A percentile compares a stretch with the other conserved stretches of the same genome.
These are phyloP conservation scores for Smittia aterrima DNA, from an alignment of 2,888 invertebrate genomes.

Conservation along the genomic window DNA sequence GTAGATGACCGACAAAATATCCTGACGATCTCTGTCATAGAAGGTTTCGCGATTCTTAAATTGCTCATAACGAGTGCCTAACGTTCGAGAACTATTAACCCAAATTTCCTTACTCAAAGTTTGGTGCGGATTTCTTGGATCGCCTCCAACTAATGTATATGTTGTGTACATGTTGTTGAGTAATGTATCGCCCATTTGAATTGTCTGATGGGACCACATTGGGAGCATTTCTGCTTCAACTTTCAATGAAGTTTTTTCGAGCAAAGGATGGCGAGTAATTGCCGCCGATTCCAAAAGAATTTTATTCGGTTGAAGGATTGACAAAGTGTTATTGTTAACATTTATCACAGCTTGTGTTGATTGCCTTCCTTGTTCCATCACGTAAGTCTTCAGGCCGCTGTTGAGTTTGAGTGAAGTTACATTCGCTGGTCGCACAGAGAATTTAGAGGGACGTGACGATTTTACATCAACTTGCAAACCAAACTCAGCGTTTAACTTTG, in stretches of 20 bases:
- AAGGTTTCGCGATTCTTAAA: slow-evolving; percentile 86
- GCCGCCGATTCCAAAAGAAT: slow-evolving; percentile 74
- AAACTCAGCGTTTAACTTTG: slow-evolving; percentile 73
- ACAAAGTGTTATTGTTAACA: slow-evolving; percentile 74
- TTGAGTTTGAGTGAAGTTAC: slow-evolving; percentile 60
- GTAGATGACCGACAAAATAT: slow-evolving; percentile 81
- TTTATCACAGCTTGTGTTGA: slow-evolving; percentile 72
- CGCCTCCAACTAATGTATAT: slow-evolving; percentile 73
- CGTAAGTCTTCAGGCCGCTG: slow-evolving; percentile 66
- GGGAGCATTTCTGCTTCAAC: slow-evolving; percentile 89
- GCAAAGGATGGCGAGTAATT: slow-evolving; percentile 74
- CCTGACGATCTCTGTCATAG: slow-evolving; percentile 78
- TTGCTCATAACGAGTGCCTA: slow-evolving; percentile 92
- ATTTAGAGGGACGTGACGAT: slow-evolving; percentile 58
- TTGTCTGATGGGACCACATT: slow-evolving; percentile 82
- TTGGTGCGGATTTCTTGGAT: slow-evolving; percentile 80
- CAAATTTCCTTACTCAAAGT: slow-evolving; percentile 79
- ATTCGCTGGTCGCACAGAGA: slow-evolving; percentile 59
- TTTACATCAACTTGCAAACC: slow-evolving; percentile 73
- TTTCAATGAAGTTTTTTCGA: slow-evolving; percentile 74
- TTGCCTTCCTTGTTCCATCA: slow-evolving; percentile 68
- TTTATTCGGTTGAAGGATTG: slow-evolving; percentile 72
- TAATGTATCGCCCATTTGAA: slow-evolving; percentile 71
- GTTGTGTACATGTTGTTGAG: slow-evolving; percentile 77
- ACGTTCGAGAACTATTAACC: slow-evolving; percentile 86